Conservation (phyloP, 2,797 vertebrate species). For the Florisuga fusca region DNA sequence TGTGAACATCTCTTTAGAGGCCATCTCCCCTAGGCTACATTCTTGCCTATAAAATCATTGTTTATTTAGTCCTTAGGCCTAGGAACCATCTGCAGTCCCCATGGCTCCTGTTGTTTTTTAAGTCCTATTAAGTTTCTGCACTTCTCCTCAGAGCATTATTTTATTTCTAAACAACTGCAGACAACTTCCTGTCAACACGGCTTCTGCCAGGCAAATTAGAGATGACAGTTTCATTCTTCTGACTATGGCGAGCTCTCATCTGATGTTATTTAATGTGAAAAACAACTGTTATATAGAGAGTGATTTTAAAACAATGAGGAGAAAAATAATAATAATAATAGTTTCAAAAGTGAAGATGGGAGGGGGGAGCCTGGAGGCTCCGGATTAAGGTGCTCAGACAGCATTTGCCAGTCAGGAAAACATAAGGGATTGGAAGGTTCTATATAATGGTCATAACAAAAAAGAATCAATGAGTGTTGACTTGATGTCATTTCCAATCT, state of each 20-base stretch:
- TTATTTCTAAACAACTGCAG: constrained; percentile 80
- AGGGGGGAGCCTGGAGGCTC: not conserved
- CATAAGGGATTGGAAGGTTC: not conserved
- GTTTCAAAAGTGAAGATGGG: not conserved
- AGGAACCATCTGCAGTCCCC: constrained; percentile 81
- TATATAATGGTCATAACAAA: constrained; percentile 30
- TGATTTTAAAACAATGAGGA: constrained; percentile 51
- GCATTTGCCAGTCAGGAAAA: not conserved
- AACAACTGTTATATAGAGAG: constrained; percentile 51
- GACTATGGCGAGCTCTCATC: constrained; percentile 45
- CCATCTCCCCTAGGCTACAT: constrained; percentile 76
- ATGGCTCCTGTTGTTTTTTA: constrained; percentile 80
- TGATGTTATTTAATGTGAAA: constrained; percentile 66
- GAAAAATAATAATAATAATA: not conserved
- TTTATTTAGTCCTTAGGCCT: constrained; percentile 76
- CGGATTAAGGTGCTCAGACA: not conserved
- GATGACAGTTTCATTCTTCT: constrained; percentile 75
- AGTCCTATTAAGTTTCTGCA: constrained; percentile 82
- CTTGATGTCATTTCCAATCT: constrained; percentile 60
- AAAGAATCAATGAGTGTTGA: constrained; percentile 43
- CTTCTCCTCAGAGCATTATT: constrained; percentile 81
- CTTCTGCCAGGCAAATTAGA: constrained; percentile 69
- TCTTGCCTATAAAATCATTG: constrained; percentile 77
- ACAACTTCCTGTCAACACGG: constrained; percentile 45
- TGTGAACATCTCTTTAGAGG: constrained; percentile 74